These are phyloP conservation scores for Procambarus virginalis DNA, from an alignment of 1,140 invertebrate species.

Conservation along the genomic window DNA sequence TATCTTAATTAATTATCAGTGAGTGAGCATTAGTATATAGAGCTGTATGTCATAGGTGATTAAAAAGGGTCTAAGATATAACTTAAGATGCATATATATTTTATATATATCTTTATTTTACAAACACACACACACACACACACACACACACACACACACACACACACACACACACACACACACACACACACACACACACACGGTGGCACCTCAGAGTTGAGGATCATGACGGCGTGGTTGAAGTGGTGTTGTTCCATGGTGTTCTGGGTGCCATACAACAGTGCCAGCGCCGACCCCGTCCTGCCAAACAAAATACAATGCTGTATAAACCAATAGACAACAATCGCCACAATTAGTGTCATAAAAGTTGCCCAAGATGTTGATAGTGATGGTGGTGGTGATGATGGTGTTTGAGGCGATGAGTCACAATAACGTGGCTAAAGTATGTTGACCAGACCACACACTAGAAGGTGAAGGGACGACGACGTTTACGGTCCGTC, in stretches of 20 bases:
- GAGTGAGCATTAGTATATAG: too few relatives aligned
- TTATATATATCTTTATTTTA: not conserved
- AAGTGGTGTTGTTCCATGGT: slow-evolving; percentile 99
- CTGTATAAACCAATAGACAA: not conserved
- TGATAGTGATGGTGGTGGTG: not conserved
- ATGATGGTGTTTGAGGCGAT: not conserved
- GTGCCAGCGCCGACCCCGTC: slow-evolving; percentile 91
- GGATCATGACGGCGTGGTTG: slow-evolving; percentile 96
- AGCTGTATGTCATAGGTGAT: too few relatives aligned
- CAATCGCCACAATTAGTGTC: too few relatives aligned
- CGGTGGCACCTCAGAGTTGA: slow-evolving; percentile 87
- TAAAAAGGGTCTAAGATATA: too few relatives aligned
- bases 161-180: too few relatives aligned
- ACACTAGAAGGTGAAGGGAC: too few relatives aligned
- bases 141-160: too few relatives aligned
- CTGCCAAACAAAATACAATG: slow-evolving; percentile 75
- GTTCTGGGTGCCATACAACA: slow-evolving; percentile 91
- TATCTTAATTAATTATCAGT: too few relatives aligned
- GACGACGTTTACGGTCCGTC: too few relatives aligned
- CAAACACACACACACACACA: too few relatives aligned
- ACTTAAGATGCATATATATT: too few relatives aligned
- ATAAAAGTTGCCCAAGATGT: not conserved
- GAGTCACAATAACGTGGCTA: not conserved
- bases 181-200: not conserved
- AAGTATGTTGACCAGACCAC: too few relatives aligned